A percentile compares a stretch with the other conserved stretches of the same genome.
phyloP scores from a whole-genome alignment of 2,113 vertebrate species.

The Nerophis lumbriciformis region DNA sequence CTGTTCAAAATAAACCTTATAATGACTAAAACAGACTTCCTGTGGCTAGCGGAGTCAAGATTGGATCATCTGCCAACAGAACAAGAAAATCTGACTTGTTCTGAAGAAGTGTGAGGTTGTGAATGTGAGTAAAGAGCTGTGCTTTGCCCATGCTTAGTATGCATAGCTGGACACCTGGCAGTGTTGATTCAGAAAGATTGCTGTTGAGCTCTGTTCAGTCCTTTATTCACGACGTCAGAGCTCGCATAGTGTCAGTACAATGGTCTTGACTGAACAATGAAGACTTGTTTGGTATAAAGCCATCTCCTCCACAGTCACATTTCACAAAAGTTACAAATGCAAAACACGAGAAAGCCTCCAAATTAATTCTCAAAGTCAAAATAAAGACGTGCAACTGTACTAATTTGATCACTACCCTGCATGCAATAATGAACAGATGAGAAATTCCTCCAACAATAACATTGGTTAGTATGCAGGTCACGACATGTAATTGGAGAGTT shows the following conservation, averaged over 20 bases:
- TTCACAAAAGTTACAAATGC: too few species aligned
- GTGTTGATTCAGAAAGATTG: slow-evolving; percentile 43
- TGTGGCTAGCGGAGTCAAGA: slow-evolving; percentile 1
- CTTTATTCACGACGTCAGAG: slow-evolving; percentile 29
- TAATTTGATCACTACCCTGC: too few species aligned
- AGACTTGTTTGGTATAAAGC: not conserved
- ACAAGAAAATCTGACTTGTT: too few species aligned
- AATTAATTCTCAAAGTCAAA: too few species aligned
- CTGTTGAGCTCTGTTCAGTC: slow-evolving; percentile 37
- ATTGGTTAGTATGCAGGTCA: too few species aligned
- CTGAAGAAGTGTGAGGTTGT: slow-evolving; percentile 16
- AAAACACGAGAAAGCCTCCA: not conserved
- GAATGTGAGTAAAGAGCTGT: slow-evolving; percentile 1
- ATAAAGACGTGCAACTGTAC: too few species aligned
- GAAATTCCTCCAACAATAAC: too few species aligned
- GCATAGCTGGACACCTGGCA: slow-evolving; percentile 13
- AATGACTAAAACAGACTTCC: slow-evolving; percentile 37
- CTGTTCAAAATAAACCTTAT: slow-evolving; percentile 3
- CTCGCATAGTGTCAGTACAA: not conserved
- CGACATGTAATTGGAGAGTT: too few species aligned
- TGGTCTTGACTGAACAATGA: slow-evolving; percentile 12
- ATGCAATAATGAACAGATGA: too few species aligned
- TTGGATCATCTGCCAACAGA: not conserved
- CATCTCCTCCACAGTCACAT: not conserved
- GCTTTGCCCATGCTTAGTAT: slow-evolving; percentile 36